Evolutionary conservation across 2,888 invertebrate species (phyloP).

Genomic region (Megaustenia siamemsis): DNA sequence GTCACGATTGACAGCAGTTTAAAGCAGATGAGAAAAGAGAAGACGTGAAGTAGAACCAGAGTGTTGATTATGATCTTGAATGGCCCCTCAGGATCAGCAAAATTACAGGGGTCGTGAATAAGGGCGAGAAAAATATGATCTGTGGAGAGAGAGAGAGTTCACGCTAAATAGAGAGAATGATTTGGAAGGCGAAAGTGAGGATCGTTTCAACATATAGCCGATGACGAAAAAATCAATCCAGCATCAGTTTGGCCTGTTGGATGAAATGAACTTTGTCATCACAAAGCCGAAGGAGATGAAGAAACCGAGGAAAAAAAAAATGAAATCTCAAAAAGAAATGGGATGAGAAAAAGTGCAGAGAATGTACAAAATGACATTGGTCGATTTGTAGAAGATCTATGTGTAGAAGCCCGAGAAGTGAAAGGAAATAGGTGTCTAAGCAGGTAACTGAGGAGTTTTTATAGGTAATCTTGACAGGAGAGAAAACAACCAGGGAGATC

Average conservation of each 20-base stretch:
- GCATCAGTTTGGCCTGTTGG: not conserved
- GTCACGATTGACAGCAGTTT: too few species aligned
- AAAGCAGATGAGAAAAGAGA: too few species aligned
- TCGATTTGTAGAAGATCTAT: not conserved
- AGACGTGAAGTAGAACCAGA: too few species aligned
- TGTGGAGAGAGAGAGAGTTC: not conserved
- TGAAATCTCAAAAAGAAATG: not conserved
- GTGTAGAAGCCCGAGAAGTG: not conserved
- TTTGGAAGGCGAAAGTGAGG: not conserved
- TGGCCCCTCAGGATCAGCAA: too few species aligned
- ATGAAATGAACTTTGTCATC: not conserved
- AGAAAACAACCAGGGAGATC: not conserved
- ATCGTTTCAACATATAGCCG: not conserved
- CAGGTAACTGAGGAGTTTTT: not conserved
- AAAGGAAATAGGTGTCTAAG: not conserved
- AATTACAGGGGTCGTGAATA: not conserved
- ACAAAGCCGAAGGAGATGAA: constrained; percentile 12
- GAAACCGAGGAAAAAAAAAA: constrained; percentile 2
- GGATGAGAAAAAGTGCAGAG: not conserved
- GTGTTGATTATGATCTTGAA: too few species aligned
- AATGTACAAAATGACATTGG: not conserved
- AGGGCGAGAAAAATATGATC: not conserved
- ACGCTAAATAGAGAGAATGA: not conserved
- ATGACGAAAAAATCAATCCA: not conserved
- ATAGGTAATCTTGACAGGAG: not conserved